phyloP scores from a whole-genome alignment of 53 echinoderm and acorn worm genomes.

The Hippasteria phrygiana region DNA sequence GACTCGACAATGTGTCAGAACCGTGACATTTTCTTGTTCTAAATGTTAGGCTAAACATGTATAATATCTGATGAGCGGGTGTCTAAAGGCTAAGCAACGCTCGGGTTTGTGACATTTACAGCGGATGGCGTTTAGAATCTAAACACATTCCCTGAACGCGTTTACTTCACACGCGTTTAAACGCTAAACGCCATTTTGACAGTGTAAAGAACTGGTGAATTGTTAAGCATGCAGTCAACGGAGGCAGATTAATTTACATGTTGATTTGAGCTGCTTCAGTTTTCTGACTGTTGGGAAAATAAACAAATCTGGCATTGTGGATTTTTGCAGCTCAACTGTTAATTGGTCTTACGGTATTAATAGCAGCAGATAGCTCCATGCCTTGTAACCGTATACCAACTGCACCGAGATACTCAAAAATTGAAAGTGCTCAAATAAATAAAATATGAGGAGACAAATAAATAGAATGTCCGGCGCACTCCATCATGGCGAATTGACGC shows the following conservation, averaged over 20 bases:
- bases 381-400: too few species aligned
- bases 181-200: neutral
- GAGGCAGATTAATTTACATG: neutral
- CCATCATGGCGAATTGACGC: neutral
- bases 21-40: too few species aligned
- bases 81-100: too few species aligned
- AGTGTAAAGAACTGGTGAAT: too few species aligned
- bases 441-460: conserved; percentile 14
- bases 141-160: too few species aligned
- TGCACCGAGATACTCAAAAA: conserved; percentile 19
- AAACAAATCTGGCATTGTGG: neutral
- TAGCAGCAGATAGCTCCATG: too few species aligned
- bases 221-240: too few species aligned
- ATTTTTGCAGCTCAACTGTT: neutral
- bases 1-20: too few species aligned
- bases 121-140: too few species aligned
- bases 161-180: neutral
- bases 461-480: conserved; percentile 23
- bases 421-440: conserved; percentile 29
- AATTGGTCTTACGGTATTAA: neutral
- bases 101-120: too few species aligned
- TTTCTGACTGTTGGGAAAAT: neutral
- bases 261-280: neutral
- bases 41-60: too few species aligned
- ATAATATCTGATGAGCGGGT: too few species aligned